Evolutionary conservation across 2,888 invertebrate genomes (phyloP).

Genomic region (Drosophila merina): DNA sequence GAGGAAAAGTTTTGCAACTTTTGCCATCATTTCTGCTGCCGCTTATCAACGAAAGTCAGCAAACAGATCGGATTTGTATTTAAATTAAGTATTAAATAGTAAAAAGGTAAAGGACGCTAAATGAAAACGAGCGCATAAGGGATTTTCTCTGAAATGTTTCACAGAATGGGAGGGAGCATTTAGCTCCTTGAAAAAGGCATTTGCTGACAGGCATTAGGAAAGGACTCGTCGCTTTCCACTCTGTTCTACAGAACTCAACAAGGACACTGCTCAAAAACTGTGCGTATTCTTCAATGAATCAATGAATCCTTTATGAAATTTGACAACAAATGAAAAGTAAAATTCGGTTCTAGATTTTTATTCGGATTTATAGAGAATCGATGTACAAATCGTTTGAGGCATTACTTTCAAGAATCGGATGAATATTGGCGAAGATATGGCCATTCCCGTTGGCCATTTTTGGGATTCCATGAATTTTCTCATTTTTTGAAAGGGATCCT

Average conservation of each 20-base stretch:
- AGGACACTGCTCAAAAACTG: background rate
- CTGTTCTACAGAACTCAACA: conserved; percentile 51
- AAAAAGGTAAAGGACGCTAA: conserved; percentile 41
- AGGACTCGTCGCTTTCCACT: conserved; percentile 18
- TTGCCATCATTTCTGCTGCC: conserved; percentile 57
- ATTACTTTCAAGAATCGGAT: background rate
- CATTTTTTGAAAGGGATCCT: too few relatives aligned
- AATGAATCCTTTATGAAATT: too few relatives aligned
- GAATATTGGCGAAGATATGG: too few relatives aligned
- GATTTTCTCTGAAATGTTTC: conserved; percentile 37
- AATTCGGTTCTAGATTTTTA: too few relatives aligned
- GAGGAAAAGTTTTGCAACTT: conserved; percentile 55
- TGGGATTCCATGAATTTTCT: too few relatives aligned
- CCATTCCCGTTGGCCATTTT: too few relatives aligned
- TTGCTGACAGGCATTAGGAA: conserved; percentile 70
- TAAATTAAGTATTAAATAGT: conserved; percentile 67
- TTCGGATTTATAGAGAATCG: too few relatives aligned
- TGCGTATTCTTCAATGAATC: too few relatives aligned
- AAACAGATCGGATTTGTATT: conserved; percentile 71
- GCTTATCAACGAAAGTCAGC: conserved; percentile 75
- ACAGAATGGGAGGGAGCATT: conserved; percentile 25
- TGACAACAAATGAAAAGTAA: background rate
- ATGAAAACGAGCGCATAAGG: conserved; percentile 53
- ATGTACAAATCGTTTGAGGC: too few relatives aligned
- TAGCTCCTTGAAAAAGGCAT: conserved; percentile 54